Evolutionary conservation across 2,888 invertebrate species (phyloP).

Genomic region (Macrophya annulata): DNA sequence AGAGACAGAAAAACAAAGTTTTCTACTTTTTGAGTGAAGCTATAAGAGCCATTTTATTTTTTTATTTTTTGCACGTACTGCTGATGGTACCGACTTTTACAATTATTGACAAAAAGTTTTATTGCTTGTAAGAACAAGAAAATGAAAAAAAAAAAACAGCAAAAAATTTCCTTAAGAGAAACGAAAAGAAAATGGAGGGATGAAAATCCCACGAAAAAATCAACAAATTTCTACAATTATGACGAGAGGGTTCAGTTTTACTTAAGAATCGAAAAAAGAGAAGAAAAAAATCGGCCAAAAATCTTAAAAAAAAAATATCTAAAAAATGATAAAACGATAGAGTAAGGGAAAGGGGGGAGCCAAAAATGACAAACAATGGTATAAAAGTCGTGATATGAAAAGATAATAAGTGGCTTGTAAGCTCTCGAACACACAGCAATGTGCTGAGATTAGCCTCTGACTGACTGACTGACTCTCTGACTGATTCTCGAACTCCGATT

Average conservation of each 20-base stretch:
- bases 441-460: constrained; percentile 75
- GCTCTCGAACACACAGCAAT: constrained; percentile 77
- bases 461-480: neutral
- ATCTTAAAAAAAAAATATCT: neutral
- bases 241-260: neutral
- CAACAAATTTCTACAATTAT: neutral
- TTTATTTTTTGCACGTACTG: no score
- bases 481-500: neutral
- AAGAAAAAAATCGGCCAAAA: neutral
- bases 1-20: neutral
- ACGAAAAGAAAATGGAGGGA: no score
- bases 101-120: no score
- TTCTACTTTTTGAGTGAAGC: neutral
- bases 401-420: constrained; percentile 71
- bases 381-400: constrained; percentile 74
- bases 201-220: no score
- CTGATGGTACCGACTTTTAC: no score
- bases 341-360: neutral
- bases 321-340: no score
- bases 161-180: no score
- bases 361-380: neutral
- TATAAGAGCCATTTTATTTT: no score
- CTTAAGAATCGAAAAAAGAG: neutral
- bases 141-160: no score
- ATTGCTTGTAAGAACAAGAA: no score